Evolutionary conservation across 2,113 vertebrate genomes (phyloP), one percentile per base, ranked within the genome.

Genomic region (Lampris megalopsis): DNA sequence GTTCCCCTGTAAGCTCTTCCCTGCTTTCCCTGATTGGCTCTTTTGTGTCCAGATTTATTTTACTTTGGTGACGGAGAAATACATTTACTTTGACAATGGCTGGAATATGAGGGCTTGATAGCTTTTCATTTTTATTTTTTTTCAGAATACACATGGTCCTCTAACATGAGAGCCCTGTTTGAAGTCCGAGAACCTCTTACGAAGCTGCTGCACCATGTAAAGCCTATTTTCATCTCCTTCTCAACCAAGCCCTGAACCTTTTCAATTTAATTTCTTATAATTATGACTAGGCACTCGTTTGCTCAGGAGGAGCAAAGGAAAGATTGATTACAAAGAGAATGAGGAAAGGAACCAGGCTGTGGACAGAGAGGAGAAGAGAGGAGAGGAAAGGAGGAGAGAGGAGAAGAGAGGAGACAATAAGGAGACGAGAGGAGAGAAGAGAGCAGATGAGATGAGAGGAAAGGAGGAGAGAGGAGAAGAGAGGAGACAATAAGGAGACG

Each of bases 1-100:
- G 58, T 37, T 35, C 2, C n/a, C 73, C 56, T 63, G 36, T 2
- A 68, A 66, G n/a, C 68, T 83, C 79, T 82, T 86, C 68, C 59
- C 83, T 54, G 13, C 74, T 69, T 24, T 54, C 63, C 37, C 77
- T 83, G 81, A 91, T 88, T 89, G 88, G 72, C 36, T 88, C 68
- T 86, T 88, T 84, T 75, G 66, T 79, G 10, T 74, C 56, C 65
- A 48, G 42, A 68, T 75, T 41, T 49, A 53, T 71, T 75, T 72
- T 54, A 48, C 73, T 54, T 71, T 43, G 68, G 57, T 38, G n/a
- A 43, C 47, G 69, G 24, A 62, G 41, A 75, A 81, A 68, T 84
- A 24, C 58, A 83, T 84, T 88, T 42, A 66, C 54, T 84, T 71
- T 58, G 63, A 76, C 63, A 84, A 81, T 75, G 73, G 47, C 43